Conservation (phyloP, 2,797 vertebrate genomes). For the Microtus californicus region DNA sequence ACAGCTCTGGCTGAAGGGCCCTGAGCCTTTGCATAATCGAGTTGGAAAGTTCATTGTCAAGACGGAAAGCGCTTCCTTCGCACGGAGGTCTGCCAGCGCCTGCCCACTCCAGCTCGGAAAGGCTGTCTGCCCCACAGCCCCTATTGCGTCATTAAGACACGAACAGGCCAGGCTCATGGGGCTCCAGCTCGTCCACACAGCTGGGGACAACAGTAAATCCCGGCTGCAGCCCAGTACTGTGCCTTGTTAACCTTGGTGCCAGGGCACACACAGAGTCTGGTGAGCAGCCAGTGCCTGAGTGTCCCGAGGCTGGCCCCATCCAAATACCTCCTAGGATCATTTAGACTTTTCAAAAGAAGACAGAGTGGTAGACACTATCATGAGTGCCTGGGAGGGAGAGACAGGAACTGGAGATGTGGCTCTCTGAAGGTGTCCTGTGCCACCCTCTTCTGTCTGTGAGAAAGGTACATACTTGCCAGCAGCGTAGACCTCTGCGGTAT, state of each 20-base stretch:
- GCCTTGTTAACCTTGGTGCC: background rate
- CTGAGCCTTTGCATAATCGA: conserved; percentile 57
- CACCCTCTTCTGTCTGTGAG: accelerated
- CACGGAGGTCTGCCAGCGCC: background rate
- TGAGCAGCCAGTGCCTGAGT: background rate
- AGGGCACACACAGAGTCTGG: background rate
- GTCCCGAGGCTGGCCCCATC: background rate
- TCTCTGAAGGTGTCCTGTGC: accelerated
- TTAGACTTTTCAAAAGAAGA: background rate
- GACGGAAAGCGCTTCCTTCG: background rate
- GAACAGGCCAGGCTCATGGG: background rate
- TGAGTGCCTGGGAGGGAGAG: background rate
- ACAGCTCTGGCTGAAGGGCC: conserved; percentile 44
- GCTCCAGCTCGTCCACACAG: background rate
- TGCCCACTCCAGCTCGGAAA: background rate
- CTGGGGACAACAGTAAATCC: background rate
- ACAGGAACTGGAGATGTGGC: accelerated
- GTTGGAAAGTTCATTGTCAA: conserved; percentile 25
- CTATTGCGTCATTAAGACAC: background rate
- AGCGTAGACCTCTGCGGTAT: conserved; percentile 98
- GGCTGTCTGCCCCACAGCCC: background rate
- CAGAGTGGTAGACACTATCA: background rate
- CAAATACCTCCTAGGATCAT: background rate
- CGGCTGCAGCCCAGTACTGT: accelerated
- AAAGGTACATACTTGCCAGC: conserved; percentile 96